Conservation (phyloP, 23 tunicate species). For the Styela clava region DNA sequence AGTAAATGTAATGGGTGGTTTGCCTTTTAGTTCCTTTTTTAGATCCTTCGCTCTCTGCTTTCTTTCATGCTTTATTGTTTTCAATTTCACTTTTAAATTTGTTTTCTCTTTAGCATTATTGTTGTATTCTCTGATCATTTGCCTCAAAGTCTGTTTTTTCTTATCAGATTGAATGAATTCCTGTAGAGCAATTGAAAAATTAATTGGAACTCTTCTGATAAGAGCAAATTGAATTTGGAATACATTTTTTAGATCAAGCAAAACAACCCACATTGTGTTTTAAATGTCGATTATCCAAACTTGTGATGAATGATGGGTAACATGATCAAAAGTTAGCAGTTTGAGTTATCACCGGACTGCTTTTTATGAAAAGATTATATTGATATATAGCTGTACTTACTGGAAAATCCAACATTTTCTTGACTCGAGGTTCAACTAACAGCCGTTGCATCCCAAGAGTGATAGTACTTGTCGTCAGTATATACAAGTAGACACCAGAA, state of each 20-base stretch:
- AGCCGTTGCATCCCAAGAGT: conserved; percentile 23
- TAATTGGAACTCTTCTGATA: too few species aligned
- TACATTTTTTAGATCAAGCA: too few species aligned
- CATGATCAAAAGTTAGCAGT: too few species aligned
- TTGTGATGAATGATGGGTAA: too few species aligned
- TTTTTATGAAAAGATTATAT: too few species aligned
- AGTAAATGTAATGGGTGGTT: conserved; percentile 52
- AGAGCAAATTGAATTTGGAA: too few species aligned
- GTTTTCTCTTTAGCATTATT: conserved; percentile 17
- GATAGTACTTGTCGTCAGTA: conserved; percentile 37
- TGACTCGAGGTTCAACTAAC: conserved; percentile 20
- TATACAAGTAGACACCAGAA: conserved; percentile 40
- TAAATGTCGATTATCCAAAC: too few species aligned
- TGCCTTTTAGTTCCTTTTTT: conserved; percentile 55
- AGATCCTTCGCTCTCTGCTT: conserved; percentile 41
- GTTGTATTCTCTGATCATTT: not conserved
- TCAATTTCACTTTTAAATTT: conserved; percentile 15
- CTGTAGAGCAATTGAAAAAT: too few species aligned
- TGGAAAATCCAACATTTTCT: conserved; percentile 40
- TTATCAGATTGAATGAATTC: not conserved
- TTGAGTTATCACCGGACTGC: too few species aligned
- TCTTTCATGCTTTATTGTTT: conserved; percentile 19
- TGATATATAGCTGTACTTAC: too few species aligned
- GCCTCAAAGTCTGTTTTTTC: not conserved
- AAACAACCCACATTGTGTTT: too few species aligned